A percentile compares a stretch with the other conserved stretches of the same genome.
Conservation (phyloP, 2,888 invertebrate species). For the Drosophila differens region DNA sequence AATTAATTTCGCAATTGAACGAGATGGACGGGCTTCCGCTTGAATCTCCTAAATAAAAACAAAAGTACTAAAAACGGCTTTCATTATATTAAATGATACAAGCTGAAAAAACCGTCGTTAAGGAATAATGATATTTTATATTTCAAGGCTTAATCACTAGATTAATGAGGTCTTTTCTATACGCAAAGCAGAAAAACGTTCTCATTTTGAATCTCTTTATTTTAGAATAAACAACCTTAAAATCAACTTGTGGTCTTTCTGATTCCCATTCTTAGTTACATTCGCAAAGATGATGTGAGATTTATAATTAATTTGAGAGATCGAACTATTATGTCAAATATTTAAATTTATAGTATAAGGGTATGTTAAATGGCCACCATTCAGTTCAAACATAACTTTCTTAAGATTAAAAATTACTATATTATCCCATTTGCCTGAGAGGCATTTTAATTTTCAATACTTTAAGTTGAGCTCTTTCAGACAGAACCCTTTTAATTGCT, state of each 20-base stretch:
- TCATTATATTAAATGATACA: background rate
- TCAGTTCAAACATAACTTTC: background rate
- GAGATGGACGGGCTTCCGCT: constrained; percentile 4
- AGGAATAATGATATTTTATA: background rate
- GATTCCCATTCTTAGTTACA: background rate
- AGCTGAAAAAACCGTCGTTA: background rate
- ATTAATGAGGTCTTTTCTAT: background rate
- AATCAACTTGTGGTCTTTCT: background rate
- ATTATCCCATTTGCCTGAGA: background rate
- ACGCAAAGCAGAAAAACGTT: background rate
- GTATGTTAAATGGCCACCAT: background rate
- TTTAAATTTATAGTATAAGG: background rate
- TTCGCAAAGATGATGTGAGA: background rate
- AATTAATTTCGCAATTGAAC: constrained; percentile 61
- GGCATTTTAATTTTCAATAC: background rate
- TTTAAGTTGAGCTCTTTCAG: background rate
- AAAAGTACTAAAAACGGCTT: background rate
- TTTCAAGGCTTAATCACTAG: background rate
- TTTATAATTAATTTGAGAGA: background rate
- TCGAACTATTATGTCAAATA: background rate
- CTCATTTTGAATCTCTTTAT: background rate
- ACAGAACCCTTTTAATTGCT: background rate
- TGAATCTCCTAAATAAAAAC: constrained; percentile 2
- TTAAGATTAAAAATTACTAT: background rate
- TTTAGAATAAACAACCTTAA: background rate